A percentile compares a stretch with the other conserved stretches of the same genome.
Conservation (phyloP, 1,140 invertebrate genomes). For the Drosophila simulans region DNA sequence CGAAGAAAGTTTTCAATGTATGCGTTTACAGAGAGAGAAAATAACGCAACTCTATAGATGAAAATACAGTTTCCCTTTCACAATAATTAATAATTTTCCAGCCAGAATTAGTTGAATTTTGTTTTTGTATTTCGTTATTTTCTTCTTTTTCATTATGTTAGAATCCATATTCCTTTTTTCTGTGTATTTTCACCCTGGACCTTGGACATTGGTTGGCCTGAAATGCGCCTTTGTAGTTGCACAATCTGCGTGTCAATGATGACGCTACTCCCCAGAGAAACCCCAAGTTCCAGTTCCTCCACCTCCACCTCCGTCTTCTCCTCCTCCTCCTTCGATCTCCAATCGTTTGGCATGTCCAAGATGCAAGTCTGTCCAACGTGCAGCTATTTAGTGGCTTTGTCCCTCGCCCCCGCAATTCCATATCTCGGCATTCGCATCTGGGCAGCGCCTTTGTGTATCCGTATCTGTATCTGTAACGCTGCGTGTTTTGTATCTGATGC, state of each 20-base stretch:
- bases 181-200: neutral
- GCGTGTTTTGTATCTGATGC: conserved; percentile 63
- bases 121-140: neutral
- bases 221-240: conserved; percentile 67
- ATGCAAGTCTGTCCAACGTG: conserved; percentile 67
- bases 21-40: conserved; percentile 3
- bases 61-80: no score
- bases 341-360: conserved; percentile 80
- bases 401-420: conserved; percentile 31
- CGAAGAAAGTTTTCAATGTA: conserved; percentile 55
- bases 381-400: conserved; percentile 76
- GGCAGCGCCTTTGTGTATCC: conserved; percentile 28
- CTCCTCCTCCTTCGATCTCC: neutral
- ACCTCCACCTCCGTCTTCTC: neutral
- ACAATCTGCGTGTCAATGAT: conserved; percentile 80
- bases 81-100: neutral
- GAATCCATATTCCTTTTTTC: neutral
- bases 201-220: conserved; percentile 21
- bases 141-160: neutral
- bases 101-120: no score
- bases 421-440: conserved; percentile 21
- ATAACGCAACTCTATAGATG: neutral
- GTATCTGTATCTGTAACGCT: conserved; percentile 51
- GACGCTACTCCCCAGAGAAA: conserved; percentile 60
- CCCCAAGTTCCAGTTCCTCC: conserved; percentile 4